Conservation (phyloP, 2,797 vertebrate species). For the Megalops cyprinoides region DNA sequence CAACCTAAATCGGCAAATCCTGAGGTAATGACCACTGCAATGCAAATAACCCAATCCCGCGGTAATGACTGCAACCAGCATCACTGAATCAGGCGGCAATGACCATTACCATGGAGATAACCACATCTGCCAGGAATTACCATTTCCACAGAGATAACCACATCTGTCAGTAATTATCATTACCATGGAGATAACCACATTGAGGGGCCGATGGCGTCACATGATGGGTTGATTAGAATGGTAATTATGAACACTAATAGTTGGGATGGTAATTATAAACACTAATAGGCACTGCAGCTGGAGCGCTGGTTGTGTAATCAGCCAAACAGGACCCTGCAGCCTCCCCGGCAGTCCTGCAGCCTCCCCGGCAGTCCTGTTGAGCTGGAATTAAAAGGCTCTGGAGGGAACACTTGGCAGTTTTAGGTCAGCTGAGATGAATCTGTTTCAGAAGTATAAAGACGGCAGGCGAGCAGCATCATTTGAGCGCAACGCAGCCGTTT, state of each 20-base stretch:
- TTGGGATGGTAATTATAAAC: conserved; percentile 11
- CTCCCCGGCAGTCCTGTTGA: neutral
- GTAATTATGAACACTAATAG: conserved; percentile 21
- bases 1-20: neutral
- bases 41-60: neutral
- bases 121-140: neutral
- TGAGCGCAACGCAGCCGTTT: conserved; percentile 38
- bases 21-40: neutral
- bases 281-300: conserved; percentile 6
- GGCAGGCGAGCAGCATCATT: conserved; percentile 47
- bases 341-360: conserved; percentile 3
- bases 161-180: neutral
- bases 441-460: conserved; percentile 56
- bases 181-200: conserved; percentile 5
- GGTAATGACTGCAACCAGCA: neutral
- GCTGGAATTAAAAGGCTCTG: neutral
- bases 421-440: conserved; percentile 45
- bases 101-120: neutral
- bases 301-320: conserved; percentile 11
- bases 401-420: conserved; percentile 34
- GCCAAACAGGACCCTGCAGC: conserved; percentile 11
- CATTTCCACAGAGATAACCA: neutral
- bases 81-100: neutral
- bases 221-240: neutral
- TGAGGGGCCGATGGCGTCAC: neutral